phyloP scores from a whole-genome alignment of 2,113 vertebrate genomes.

The Oryzias curvinotus region DNA sequence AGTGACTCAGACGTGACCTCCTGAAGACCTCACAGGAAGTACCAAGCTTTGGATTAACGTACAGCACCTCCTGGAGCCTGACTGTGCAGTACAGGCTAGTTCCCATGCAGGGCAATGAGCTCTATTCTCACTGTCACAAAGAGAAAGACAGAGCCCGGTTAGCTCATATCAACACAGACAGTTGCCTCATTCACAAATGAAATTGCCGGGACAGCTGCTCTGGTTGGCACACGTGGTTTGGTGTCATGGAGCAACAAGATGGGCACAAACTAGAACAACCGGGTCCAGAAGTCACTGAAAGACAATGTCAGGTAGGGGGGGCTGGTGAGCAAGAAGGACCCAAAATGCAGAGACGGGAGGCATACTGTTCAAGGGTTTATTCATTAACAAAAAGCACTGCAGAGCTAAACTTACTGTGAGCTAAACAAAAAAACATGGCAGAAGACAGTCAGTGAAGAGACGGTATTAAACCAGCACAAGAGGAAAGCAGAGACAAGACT shows the following conservation, averaged over 20 bases:
- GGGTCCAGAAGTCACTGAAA: background rate
- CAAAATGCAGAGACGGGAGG: too few relatives aligned
- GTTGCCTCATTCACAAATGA: conserved; percentile 26
- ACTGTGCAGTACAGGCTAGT: conserved; percentile 16
- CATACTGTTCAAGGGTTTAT: too few relatives aligned
- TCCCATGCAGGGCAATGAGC: conserved; percentile 27
- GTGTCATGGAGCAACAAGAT: too few relatives aligned
- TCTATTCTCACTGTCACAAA: conserved; percentile 34
- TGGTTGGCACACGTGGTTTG: too few relatives aligned
- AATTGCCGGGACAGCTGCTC: background rate
- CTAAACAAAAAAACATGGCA: too few relatives aligned
- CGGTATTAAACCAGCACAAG: too few relatives aligned
- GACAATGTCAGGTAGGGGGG: too few relatives aligned
- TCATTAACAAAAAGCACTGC: too few relatives aligned
- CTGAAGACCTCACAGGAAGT: background rate
- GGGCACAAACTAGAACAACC: background rate
- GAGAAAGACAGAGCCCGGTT: conserved; percentile 31
- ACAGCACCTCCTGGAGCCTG: conserved; percentile 26
- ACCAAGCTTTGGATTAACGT: background rate
- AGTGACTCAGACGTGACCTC: background rate
- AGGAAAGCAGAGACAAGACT: too few relatives aligned
- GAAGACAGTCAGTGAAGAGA: too few relatives aligned
- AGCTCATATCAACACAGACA: conserved; percentile 32
- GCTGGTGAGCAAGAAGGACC: too few relatives aligned
- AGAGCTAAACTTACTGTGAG: too few relatives aligned